phyloP scores from a whole-genome alignment of 2,888 invertebrate species.

The Aspidiotus destructor region DNA sequence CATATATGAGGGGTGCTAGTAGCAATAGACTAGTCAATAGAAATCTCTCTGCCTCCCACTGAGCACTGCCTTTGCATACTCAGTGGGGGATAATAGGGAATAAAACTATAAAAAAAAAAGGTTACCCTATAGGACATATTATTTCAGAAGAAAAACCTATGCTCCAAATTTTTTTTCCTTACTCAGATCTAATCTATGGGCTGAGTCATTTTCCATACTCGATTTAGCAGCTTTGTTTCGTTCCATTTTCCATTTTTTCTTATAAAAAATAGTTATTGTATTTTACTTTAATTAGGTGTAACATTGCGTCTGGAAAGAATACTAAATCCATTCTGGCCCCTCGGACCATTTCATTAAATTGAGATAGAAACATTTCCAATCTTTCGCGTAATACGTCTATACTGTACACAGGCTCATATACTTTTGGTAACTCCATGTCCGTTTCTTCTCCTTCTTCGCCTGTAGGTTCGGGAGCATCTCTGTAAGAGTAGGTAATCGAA shows the following conservation, averaged over 20 bases:
- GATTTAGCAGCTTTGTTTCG: too few relatives aligned
- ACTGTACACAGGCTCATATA: constrained; percentile 84
- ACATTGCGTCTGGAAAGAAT: constrained; percentile 94
- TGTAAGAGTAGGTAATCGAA: constrained; percentile 41
- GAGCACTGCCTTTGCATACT: too few relatives aligned
- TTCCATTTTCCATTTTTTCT: neutral
- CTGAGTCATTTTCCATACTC: too few relatives aligned
- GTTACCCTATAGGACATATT: too few relatives aligned
- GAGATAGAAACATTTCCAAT: constrained; percentile 78
- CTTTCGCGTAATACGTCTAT: constrained; percentile 72
- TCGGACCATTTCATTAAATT: constrained; percentile 91
- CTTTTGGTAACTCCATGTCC: constrained; percentile 91
- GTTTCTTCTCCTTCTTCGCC: constrained; percentile 95
- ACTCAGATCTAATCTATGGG: too few relatives aligned
- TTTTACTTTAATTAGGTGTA: constrained; percentile 70
- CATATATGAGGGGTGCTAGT: too few relatives aligned
- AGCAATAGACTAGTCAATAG: too few relatives aligned
- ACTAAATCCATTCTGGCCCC: constrained; percentile 93
- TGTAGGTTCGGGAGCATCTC: constrained; percentile 94
- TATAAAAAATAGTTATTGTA: neutral
- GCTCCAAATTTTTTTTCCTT: too few relatives aligned
- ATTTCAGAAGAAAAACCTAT: too few relatives aligned
- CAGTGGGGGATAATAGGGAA: too few relatives aligned
- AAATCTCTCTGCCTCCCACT: too few relatives aligned
- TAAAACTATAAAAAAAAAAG: too few relatives aligned